A percentile compares a stretch with the other conserved stretches of the same genome.
Conservation (phyloP, 2,888 invertebrate species). For the Prosopocoilus inquinatus region DNA sequence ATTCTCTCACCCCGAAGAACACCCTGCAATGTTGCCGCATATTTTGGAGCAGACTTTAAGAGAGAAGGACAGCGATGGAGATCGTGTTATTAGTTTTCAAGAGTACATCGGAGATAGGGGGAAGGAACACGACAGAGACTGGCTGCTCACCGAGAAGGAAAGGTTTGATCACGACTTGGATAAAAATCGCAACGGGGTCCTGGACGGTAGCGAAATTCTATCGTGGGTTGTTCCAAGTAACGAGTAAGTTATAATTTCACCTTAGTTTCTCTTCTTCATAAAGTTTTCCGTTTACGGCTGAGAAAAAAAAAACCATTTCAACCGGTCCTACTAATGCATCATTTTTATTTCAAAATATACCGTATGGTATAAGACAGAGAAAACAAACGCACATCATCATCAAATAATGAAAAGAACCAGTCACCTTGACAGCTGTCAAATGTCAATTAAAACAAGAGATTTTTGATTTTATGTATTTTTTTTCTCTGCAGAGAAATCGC, state of each 20-base stretch:
- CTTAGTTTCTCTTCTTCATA: too few relatives aligned
- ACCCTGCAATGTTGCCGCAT: conserved; percentile 78
- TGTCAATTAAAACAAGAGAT: not conserved
- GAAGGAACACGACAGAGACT: conserved; percentile 69
- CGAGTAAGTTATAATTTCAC: conserved; percentile 68
- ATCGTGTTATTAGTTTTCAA: conserved; percentile 81
- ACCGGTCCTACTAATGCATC: too few relatives aligned
- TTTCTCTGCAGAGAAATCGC: conserved; percentile 71
- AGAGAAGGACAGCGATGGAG: conserved; percentile 82
- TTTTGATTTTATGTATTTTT: too few relatives aligned
- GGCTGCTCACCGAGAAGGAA: conserved; percentile 70
- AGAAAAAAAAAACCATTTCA: too few relatives aligned
- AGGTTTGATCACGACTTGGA: conserved; percentile 88
- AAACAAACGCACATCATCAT: not conserved
- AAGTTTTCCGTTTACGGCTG: too few relatives aligned
- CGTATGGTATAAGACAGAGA: too few relatives aligned
- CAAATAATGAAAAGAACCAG: not conserved
- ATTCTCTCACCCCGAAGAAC: conserved; percentile 93
- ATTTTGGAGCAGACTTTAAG: conserved; percentile 78
- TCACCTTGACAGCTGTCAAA: not conserved
- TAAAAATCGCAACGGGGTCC: conserved; percentile 75
- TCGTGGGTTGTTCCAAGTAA: conserved; percentile 91
- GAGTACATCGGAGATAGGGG: conserved; percentile 78
- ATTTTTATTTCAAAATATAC: too few relatives aligned
- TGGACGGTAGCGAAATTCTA: conserved; percentile 76